Base-by-base conservation (phyloP, 2,797 vertebrate genomes). In the Notamacropus eugenii region DNA sequence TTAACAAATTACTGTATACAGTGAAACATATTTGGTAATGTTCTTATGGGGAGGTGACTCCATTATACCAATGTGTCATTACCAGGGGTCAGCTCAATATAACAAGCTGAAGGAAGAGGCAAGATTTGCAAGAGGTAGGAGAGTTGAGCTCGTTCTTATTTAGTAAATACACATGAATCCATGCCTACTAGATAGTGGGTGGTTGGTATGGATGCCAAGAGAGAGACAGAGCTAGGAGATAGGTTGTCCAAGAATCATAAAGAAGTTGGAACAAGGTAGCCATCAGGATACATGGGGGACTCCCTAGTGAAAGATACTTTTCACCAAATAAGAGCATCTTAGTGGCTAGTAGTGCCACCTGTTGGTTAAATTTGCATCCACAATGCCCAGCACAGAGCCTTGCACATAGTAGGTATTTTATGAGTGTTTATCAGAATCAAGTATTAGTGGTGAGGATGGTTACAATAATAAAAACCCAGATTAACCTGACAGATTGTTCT, bases 391-490 rank as follows among this genome's bases (percentile, higher is more conserved):
- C 55, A 56, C 12, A 74, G 93, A 95, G 94, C 34, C 74, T 95
- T 56, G 57, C 12, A 90, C 40, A 54, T 34, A 56, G n/a, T 94
- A 90, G 96, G 90, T 91, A 62, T 58, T 97, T 16, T 50, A 90
- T 92, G 95, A 28, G 94, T 50, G 12, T 90, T 96, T 82, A 3
- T 54, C 93, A 40, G 92, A 97, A 94, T 97, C 97, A 97, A 97
- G 93, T n/a, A 96, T 95, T 90, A 96, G 92, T 92, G 93, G 92
- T 91, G 62, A 92, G 93, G 94, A 91, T 92, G 90, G 74, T 82
- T 94, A 96, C 96, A 97, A 90, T 95, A 94, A 96, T 93, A 94
- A 96, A 94, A 91, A 96, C 95, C 95, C 94, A 90, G 92, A 97
- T 90, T 90, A 96, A 55, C 93, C 90, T 94, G 54, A 27, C 92